Percentiles rank a stretch among this genome's conserved stretches.
These are phyloP conservation scores for Cephus runcator DNA, from an alignment of 2,888 invertebrate species.

Conservation along the genomic window DNA sequence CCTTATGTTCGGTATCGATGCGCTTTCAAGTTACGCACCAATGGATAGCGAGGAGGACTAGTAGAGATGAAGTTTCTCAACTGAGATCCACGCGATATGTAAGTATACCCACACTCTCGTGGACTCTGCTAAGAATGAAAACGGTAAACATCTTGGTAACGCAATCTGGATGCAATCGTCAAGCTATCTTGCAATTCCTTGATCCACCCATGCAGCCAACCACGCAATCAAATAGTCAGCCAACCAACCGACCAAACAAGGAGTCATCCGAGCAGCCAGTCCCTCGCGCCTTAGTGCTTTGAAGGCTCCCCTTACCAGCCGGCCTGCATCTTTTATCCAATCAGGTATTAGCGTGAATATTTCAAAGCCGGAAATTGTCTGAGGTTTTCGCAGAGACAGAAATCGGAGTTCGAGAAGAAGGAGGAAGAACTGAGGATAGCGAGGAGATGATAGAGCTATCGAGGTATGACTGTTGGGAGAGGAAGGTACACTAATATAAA, in stretches of 20 bases:
- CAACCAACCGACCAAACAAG: not conserved
- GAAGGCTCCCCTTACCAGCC: not conserved
- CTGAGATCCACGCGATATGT: not conserved
- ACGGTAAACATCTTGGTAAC: slow-evolving; percentile 10
- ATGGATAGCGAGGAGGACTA: not conserved
- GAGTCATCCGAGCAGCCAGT: not conserved
- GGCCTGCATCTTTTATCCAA: slow-evolving; percentile 12
- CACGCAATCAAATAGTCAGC: not conserved
- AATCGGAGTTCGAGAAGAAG: not conserved
- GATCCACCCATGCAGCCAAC: not conserved
- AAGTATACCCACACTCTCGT: not conserved
- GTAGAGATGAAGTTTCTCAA: not conserved
- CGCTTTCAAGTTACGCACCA: not conserved
- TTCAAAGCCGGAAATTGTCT: slow-evolving; percentile 17
- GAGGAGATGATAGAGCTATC: not conserved
- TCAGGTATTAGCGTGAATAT: slow-evolving; percentile 17
- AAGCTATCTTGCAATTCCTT: not conserved
- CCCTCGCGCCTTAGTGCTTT: not conserved
- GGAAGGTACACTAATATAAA: not conserved
- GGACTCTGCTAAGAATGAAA: not conserved
- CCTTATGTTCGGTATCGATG: not conserved
- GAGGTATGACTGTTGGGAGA: not conserved
- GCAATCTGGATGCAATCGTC: not conserved
- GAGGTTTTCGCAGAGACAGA: slow-evolving; percentile 6
- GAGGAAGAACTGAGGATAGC: not conserved